These are phyloP conservation scores for Labeo rohita DNA, from an alignment of 2,113 vertebrate species.

Conservation along the genomic window DNA sequence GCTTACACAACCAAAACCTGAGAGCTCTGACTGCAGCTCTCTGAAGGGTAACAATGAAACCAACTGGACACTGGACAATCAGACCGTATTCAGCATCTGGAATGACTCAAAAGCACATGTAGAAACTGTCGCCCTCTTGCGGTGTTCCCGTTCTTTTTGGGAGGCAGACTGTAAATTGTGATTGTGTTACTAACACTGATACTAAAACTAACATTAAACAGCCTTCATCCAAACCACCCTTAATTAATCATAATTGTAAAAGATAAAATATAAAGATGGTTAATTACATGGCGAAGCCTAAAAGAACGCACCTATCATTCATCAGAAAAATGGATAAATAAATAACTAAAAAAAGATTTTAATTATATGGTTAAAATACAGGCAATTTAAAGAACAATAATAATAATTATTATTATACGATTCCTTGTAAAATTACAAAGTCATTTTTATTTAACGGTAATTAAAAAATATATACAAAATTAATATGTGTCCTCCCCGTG, in stretches of 20 bases:
- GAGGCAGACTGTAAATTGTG: conserved; percentile 5
- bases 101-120: conserved; percentile 33
- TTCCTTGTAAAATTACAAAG: background rate
- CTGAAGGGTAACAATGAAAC: background rate
- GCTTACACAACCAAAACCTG: conserved; percentile 18
- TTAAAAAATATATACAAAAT: background rate
- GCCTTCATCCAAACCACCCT: background rate
- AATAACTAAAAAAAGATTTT: background rate
- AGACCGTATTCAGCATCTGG: conserved; percentile 4
- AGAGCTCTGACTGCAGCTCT: background rate
- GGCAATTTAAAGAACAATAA: background rate
- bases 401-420: too few species aligned
- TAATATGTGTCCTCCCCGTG: background rate
- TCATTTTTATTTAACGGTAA: background rate
- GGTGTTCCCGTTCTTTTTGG: conserved; percentile 52
- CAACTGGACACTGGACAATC: background rate
- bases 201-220: background rate
- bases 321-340: background rate
- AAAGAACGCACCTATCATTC: background rate
- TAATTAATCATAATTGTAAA: background rate
- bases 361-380: background rate
- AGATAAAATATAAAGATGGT: background rate
- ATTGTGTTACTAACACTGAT: background rate
- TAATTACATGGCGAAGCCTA: background rate
- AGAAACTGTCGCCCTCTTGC: conserved; percentile 77